Conservation (phyloP, 2,888 invertebrate genomes). For the Hesperia comma region DNA sequence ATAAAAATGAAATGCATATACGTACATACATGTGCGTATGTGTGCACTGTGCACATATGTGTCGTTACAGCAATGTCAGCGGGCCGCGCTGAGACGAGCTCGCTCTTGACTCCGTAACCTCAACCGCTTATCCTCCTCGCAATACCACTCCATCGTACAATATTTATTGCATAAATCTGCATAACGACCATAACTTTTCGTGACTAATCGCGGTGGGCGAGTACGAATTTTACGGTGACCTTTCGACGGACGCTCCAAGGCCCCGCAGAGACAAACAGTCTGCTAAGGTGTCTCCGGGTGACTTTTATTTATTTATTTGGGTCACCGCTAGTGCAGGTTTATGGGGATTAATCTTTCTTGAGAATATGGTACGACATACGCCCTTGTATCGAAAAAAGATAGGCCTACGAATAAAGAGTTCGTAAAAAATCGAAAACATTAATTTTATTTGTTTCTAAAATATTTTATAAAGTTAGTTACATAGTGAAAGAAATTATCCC, state of each 20-base stretch:
- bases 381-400: no score
- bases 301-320: background rate
- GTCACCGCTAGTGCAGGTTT: background rate
- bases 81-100: background rate
- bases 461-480: no score
- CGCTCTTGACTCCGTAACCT: constrained; percentile 52
- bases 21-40: background rate
- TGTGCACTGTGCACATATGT: constrained; percentile 3
- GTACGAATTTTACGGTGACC: constrained; percentile 30
- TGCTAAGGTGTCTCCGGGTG: constrained; percentile 9
- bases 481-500: no score
- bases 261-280: constrained; percentile 32
- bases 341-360: no score
- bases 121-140: constrained; percentile 48
- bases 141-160: constrained; percentile 49
- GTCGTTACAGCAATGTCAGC: background rate
- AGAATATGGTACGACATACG: no score
- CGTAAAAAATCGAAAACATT: no score
- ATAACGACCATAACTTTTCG: constrained; percentile 45
- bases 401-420: no score
- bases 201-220: constrained; percentile 41
- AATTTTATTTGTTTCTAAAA: no score
- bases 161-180: constrained; percentile 57
- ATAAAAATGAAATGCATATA: background rate
- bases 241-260: constrained; percentile 30